Base-by-base conservation (phyloP, 2,888 invertebrate species). In the Cremastobaeus sp. region DNA sequence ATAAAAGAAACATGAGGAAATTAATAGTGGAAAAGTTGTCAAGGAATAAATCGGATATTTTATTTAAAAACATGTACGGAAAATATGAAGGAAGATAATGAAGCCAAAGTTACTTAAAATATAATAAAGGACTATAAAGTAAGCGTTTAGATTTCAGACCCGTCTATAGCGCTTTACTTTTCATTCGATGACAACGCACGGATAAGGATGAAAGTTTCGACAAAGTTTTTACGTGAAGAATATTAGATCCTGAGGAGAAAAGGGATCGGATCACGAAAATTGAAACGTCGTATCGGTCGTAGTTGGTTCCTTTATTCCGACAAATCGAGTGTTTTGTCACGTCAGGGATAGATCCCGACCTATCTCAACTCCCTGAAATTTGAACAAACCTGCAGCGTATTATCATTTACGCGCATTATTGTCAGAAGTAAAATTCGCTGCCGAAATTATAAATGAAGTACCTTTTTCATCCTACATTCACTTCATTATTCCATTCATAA, bases 241-340 rank as follows among this genome's bases (percentile, higher is more conserved):
- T 73, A 73, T 73, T 73, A 73, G 68, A 68, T 68, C 66, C 39
- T 3, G 41, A 75, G 37, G 15, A 75, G 71, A 76, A 71, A 62
- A 66, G 75, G 74, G 73, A 69, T 75, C 69, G 70, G 68, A 69
- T 70, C 75, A 71, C 74, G 82, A 80, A 83, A 81, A 83, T 83
- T 83, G 83, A 83, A 82, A 82, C 79, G 79, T 82, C 81, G 77
- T 79, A 81, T 81, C 66, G 39, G 41, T 48, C 39, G 32, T 25
- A 47, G 60, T 60, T 35, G 28, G 54, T 50, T 54, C 52, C 54
- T 59, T 65, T 65, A 59, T 65, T 47, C 65, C 59, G 32, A 59
- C 54, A 72, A 72, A 59, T 39, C 41, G 47, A 65, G 65, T 72
- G 57, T 72, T 71, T 71, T 71, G 71, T 71, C 57, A 43, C 50